A percentile compares a stretch with the other conserved stretches of the same genome.
Conservation (phyloP, 2,113 vertebrate genomes). For the Sarotherodon lohbergeri region DNA sequence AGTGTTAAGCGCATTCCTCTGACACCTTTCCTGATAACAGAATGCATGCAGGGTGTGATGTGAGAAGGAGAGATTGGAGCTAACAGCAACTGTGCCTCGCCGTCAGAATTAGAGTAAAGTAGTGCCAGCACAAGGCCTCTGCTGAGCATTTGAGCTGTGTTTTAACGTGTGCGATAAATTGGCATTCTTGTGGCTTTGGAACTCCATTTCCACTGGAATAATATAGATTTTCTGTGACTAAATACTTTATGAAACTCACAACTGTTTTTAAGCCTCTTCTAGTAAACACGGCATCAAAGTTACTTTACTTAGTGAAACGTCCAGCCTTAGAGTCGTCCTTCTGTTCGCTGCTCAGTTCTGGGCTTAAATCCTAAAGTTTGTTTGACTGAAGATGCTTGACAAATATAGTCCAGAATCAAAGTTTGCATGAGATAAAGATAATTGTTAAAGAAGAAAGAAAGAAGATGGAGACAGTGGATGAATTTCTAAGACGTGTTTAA, state of each 20-base stretch:
- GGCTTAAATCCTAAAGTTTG: background rate
- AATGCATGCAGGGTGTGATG: conserved; percentile 29
- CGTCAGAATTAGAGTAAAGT: conserved; percentile 7
- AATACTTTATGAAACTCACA: background rate
- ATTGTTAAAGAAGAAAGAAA: background rate
- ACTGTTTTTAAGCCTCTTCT: background rate
- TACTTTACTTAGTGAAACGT: background rate
- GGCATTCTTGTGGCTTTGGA: background rate
- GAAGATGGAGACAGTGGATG: background rate
- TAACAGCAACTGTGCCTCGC: conserved; percentile 17
- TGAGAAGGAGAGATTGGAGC: background rate
- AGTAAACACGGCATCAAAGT: background rate
- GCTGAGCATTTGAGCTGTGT: background rate
- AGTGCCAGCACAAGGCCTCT: conserved; percentile 23
- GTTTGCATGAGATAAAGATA: background rate
- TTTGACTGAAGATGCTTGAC: background rate
- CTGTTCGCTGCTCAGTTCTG: background rate
- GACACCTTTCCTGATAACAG: conserved; percentile 46
- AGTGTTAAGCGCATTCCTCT: conserved; percentile 41
- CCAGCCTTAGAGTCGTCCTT: background rate
- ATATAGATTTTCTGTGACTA: background rate
- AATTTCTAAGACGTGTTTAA: background rate
- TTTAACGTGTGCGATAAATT: background rate
- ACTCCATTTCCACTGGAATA: background rate
- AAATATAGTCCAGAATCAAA: background rate